Percentiles rank a stretch among this genome's conserved stretches.
phyloP scores from a whole-genome alignment of 2,888 invertebrate species.

The Formica aserva region DNA sequence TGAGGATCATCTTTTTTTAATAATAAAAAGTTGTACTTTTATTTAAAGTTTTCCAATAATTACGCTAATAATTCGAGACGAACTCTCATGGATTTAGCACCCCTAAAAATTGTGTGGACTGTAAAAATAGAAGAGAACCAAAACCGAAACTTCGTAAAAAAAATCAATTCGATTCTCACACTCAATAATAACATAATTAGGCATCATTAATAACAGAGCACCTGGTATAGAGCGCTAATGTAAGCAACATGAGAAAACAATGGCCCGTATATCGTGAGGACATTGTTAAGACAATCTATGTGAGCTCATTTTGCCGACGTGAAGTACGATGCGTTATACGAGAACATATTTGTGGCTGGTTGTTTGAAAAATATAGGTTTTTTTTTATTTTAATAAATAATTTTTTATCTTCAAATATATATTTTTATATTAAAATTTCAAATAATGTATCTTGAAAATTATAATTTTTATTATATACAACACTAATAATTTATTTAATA shows the following conservation, averaged over 20 bases:
- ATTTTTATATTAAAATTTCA: too few relatives aligned
- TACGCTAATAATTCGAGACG: not conserved
- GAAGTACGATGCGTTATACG: not conserved
- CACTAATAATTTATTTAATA: too few relatives aligned
- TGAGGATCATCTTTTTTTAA: not conserved
- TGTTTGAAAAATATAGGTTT: too few relatives aligned
- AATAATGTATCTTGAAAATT: too few relatives aligned
- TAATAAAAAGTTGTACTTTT: not conserved
- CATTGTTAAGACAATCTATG: slow-evolving; percentile 60
- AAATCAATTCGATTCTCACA: not conserved
- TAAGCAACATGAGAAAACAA: slow-evolving; percentile 66
- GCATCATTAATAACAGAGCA: not conserved
- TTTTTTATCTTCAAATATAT: too few relatives aligned
- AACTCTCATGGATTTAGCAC: not conserved
- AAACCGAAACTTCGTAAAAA: not conserved
- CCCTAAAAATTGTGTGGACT: not conserved
- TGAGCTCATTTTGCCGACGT: slow-evolving; percentile 1
- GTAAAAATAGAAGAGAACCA: not conserved
- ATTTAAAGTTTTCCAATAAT: not conserved
- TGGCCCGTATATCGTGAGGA: slow-evolving; percentile 55
- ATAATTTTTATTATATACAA: too few relatives aligned
- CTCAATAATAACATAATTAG: not conserved
- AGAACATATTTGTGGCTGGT: too few relatives aligned
- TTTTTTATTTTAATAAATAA: too few relatives aligned
- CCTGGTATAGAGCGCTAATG: slow-evolving; percentile 21